Percentiles rank a stretch among this genome's conserved stretches.
Evolutionary conservation across 2,888 invertebrate species (phyloP).

Genomic region (Graphium colonna): DNA sequence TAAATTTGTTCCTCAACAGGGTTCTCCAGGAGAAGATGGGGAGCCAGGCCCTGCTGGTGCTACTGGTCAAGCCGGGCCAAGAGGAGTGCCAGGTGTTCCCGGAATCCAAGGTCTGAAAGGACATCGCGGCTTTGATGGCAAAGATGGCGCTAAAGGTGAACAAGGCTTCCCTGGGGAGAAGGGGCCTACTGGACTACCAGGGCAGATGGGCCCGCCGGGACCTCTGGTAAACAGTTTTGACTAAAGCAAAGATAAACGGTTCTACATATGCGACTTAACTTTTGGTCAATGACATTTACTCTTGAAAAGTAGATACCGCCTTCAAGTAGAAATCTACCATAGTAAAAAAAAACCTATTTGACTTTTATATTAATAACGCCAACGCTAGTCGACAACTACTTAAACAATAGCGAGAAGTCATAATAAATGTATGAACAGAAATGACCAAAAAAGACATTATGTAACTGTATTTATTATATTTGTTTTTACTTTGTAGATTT

Average conservation of each 20-base stretch:
- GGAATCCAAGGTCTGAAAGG: constrained; percentile 91
- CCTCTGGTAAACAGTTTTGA: constrained; percentile 80
- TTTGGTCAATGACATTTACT: too few species aligned
- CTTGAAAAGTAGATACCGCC: too few species aligned
- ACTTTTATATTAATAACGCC: too few species aligned
- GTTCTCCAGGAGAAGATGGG: constrained; percentile 88
- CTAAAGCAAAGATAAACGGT: too few species aligned
- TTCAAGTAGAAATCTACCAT: too few species aligned
- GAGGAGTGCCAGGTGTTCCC: constrained; percentile 87
- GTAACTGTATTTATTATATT: constrained; percentile 36
- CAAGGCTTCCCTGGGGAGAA: constrained; percentile 88
- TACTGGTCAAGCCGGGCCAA: constrained; percentile 85
- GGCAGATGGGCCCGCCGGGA: constrained; percentile 86
- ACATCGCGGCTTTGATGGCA: constrained; percentile 88
- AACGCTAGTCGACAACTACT: too few species aligned
- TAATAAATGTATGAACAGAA: too few species aligned
- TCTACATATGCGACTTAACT: too few species aligned
- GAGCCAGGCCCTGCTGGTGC: constrained; percentile 87
- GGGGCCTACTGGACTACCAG: constrained; percentile 83
- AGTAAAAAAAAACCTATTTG: too few species aligned
- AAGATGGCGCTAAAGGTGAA: constrained; percentile 91
- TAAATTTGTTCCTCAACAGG: constrained; percentile 75
- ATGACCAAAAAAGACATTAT: too few species aligned
- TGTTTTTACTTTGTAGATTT: background rate
- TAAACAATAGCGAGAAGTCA: too few species aligned